Percentiles rank a stretch among this genome's conserved stretches.
These are phyloP conservation scores for Malurus splendens DNA, from an alignment of 2,797 vertebrate species.

Conservation along the genomic window DNA sequence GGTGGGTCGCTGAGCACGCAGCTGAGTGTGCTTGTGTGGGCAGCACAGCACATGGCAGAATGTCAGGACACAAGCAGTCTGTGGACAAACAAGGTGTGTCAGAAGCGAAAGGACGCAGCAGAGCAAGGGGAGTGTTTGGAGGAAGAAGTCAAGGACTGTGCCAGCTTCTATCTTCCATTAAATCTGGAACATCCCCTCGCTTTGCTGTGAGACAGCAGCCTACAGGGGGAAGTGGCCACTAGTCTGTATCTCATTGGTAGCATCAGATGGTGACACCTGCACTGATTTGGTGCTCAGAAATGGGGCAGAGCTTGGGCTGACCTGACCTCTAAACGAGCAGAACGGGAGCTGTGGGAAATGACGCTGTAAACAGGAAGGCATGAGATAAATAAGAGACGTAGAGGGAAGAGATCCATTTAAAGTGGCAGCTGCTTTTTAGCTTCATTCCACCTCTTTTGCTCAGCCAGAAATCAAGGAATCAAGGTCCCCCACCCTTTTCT, in stretches of 20 bases:
- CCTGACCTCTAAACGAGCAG: neutral
- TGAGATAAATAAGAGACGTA: slow-evolving; percentile 33
- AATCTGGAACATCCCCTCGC: neutral
- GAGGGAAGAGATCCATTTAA: slow-evolving; percentile 4
- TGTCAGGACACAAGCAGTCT: neutral
- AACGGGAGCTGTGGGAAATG: neutral
- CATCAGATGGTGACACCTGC: neutral
- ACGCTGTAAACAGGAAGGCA: slow-evolving; percentile 27
- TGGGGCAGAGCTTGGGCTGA: neutral
- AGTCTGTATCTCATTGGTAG: neutral
- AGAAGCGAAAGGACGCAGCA: slow-evolving; percentile 27
- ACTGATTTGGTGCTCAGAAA: neutral
- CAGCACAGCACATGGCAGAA: slow-evolving; percentile 34
- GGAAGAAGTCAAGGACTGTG: neutral
- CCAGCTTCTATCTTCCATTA: neutral
- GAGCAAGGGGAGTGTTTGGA: neutral
- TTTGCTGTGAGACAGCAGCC: neutral
- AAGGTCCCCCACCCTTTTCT: neutral
- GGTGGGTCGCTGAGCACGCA: slow-evolving; percentile 11
- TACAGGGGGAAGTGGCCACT: neutral
- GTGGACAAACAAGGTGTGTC: slow-evolving; percentile 9
- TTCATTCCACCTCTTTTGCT: neutral
- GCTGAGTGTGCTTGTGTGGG: slow-evolving; percentile 37
- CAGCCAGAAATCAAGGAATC: neutral
- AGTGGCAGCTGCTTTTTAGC: slow-evolving; percentile 14